Base-by-base conservation (phyloP, 2,797 vertebrate genomes). In the Harpagifer antarcticus region DNA sequence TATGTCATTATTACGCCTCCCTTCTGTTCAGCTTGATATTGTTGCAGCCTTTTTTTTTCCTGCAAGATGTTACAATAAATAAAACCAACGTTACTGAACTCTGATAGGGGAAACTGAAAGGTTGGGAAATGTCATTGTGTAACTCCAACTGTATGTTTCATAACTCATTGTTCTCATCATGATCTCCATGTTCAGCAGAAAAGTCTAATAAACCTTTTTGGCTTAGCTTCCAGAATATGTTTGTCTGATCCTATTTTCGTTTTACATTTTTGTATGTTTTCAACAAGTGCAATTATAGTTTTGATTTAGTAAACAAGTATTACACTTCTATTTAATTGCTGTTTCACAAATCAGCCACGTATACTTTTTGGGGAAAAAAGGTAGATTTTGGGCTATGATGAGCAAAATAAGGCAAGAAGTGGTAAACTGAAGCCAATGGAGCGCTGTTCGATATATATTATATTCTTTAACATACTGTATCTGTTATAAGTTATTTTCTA, bases 161-260 rank as follows among this genome's bases (percentile, higher is more conserved):
- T 45, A 52, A 45, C 9, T 33, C 80, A 16, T 19, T 65, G 3
- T 6, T 59, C n/a, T 2, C 63, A 10, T 75, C 56, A 43, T 85
- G 47, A 50, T 58, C 62, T 52, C 17, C 14, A 74, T 61, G 58
- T 85, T 76, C 17, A 54, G 15, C 54, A 68, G 58, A 73, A 48
- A 70, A 72, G 10, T 55, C 12, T 42, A 91, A 88, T 90, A 89
- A 90, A 92, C 43, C 19, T 23, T 71, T 77, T 77, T 76, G 63
- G 62, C 70, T 79, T 67, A 74, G 81, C 82, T 63, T 79, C 62
- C 52, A 27, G 27, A n/a, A 12, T 27, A 33, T 52, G 14, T 17
- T 1, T 9, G 16, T 66, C 43, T 76, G 15, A 13, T 44, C 13
- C 19, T 37, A 2, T 0, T 61, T 59, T 60, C 23, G 1, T 1